phyloP scores from a whole-genome alignment of 2,113 vertebrate species.

The Callocephalon fimbriatum region DNA sequence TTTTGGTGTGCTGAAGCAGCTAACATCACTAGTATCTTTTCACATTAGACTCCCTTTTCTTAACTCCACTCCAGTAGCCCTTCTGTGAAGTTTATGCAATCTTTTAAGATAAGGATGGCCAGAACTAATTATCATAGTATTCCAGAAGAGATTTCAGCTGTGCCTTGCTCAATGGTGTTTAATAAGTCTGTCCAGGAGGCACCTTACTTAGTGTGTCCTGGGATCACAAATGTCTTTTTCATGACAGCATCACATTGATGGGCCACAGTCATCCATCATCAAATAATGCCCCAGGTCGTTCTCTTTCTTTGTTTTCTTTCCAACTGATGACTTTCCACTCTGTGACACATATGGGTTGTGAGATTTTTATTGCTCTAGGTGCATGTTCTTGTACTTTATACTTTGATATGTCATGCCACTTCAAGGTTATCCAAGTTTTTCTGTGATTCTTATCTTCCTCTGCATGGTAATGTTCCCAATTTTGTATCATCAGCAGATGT shows the following conservation, averaged over 20 bases:
- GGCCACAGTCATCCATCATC: conserved; percentile 10
- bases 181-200: background rate
- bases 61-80: background rate
- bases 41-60: background rate
- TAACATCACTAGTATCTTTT: background rate
- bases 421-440: background rate
- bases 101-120: background rate
- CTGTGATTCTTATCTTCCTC: background rate
- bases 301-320: conserved; percentile 35
- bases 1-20: background rate
- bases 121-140: background rate
- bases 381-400: background rate
- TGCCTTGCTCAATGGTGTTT: background rate
- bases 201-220: background rate
- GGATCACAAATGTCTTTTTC: background rate
- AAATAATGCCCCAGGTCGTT: conserved; percentile 33
- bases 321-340: conserved; percentile 26
- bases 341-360: conserved; percentile 13
- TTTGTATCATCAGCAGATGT: background rate
- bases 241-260: background rate
- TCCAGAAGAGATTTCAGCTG: background rate
- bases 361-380: conserved; percentile 37
- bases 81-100: background rate
- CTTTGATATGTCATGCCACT: conserved; percentile 30
- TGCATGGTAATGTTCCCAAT: background rate